Percentiles rank a stretch among this genome's conserved stretches.
phyloP scores from a whole-genome alignment of 1,140 invertebrate species.

The Lordiphosa mommai region DNA sequence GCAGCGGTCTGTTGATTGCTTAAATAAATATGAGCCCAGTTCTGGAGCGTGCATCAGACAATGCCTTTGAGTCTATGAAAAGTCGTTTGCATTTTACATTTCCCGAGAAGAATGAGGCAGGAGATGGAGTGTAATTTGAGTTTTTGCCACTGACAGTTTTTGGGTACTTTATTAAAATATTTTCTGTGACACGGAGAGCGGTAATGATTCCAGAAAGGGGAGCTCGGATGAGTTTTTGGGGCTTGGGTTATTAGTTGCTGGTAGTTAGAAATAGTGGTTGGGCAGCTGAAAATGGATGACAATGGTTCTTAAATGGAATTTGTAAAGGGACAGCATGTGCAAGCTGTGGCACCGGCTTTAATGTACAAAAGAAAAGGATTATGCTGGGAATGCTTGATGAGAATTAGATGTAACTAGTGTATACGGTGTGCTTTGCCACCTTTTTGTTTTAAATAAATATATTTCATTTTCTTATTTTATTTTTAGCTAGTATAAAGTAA shows the following conservation, averaged over 20 bases:
- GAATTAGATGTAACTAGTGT: too few relatives aligned
- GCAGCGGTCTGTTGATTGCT: slow-evolving; percentile 71
- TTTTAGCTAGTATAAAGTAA: too few relatives aligned
- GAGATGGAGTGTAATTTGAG: slow-evolving; percentile 54
- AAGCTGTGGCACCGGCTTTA: neutral
- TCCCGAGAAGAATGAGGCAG: slow-evolving; percentile 9
- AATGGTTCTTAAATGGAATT: slow-evolving; percentile 1
- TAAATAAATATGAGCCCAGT: slow-evolving; percentile 73
- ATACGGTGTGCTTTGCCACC: too few relatives aligned
- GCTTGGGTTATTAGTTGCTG: slow-evolving; percentile 13
- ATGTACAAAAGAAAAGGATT: too few relatives aligned
- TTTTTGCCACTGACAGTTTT: slow-evolving; percentile 69
- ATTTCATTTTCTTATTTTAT: too few relatives aligned
- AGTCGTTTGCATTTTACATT: slow-evolving; percentile 53
- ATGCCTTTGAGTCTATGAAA: slow-evolving; percentile 50
- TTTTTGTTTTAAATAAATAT: too few relatives aligned
- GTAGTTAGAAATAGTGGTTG: slow-evolving; percentile 4
- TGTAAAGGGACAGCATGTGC: neutral
- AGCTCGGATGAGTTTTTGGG: neutral
- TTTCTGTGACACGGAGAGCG: slow-evolving; percentile 41
- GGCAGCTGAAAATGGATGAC: slow-evolving; percentile 2
- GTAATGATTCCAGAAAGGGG: slow-evolving; percentile 51
- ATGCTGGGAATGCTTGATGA: too few relatives aligned
- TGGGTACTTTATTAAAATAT: slow-evolving; percentile 74
- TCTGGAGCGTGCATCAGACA: slow-evolving; percentile 61